These are phyloP conservation scores for Drosophila nasuta DNA, from an alignment of 1,140 invertebrate genomes.

Conservation along the genomic window DNA sequence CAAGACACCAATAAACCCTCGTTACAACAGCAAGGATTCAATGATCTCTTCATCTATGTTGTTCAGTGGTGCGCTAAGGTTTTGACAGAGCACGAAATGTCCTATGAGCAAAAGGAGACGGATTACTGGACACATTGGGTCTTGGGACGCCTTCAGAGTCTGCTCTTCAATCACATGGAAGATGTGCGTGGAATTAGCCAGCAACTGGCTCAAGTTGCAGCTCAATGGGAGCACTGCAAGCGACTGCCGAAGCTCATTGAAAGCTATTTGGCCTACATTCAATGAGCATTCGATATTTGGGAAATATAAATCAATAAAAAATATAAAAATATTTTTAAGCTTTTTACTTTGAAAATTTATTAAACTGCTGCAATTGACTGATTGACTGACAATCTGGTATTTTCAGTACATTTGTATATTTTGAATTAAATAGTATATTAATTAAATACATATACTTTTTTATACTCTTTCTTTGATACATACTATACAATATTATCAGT, in stretches of 20 bases:
- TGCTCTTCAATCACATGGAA: slow-evolving; percentile 42
- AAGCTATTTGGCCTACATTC: slow-evolving; percentile 34
- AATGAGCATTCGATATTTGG: not conserved
- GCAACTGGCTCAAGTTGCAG: slow-evolving; percentile 23
- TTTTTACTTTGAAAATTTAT: too few species aligned
- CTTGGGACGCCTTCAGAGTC: slow-evolving; percentile 39
- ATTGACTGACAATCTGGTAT: too few species aligned
- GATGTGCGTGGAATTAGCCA: slow-evolving; percentile 26
- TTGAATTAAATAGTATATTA: too few species aligned
- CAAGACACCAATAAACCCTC: not conserved
- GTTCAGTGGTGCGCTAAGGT: slow-evolving; percentile 17
- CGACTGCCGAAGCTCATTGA: slow-evolving; percentile 25
- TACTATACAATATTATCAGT: too few species aligned
- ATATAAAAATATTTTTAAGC: too few species aligned
- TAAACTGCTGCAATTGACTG: too few species aligned
- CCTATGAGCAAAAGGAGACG: not conserved
- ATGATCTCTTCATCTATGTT: slow-evolving; percentile 32
- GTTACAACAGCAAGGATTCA: not conserved
- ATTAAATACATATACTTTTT: too few species aligned
- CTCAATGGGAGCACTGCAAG: slow-evolving; percentile 12
- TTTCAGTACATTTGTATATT: too few species aligned
- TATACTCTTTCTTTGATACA: too few species aligned
- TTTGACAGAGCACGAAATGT: slow-evolving; percentile 1
- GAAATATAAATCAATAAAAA: too few species aligned
- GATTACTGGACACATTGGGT: slow-evolving; percentile 58